These are phyloP conservation scores for Andrena minutula DNA, from an alignment of 2,888 invertebrate species.

Conservation along the genomic window DNA sequence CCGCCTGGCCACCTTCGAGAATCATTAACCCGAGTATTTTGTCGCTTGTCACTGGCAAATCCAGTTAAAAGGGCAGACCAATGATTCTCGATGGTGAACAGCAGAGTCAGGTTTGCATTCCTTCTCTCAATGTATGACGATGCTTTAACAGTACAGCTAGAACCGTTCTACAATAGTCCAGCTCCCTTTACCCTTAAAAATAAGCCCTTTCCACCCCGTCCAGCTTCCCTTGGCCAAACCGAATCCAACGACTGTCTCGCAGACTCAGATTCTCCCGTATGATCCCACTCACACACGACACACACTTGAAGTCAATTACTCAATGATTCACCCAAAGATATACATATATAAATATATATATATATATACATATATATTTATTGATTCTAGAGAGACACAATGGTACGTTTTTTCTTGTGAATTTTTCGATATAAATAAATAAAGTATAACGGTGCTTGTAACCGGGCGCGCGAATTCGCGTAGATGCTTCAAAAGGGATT, in stretches of 20 bases:
- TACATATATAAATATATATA: constrained; percentile 31
- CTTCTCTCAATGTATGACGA: constrained; percentile 77
- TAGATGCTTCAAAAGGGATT: background rate
- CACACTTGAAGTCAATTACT: constrained; percentile 85
- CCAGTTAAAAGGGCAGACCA: too few relatives aligned
- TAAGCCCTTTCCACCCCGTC: constrained; percentile 7
- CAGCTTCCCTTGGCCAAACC: constrained; percentile 16
- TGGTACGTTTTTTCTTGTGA: constrained; percentile 59
- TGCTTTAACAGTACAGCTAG: constrained; percentile 74
- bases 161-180: constrained; percentile 18
- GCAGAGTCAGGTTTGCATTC: constrained; percentile 73
- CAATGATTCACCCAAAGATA: constrained; percentile 77
- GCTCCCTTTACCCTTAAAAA: background rate
- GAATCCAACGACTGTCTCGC: constrained; percentile 8
- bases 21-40: constrained; percentile 70
- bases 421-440: constrained; percentile 63
- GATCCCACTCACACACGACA: constrained; percentile 59
- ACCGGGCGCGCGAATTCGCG: constrained; percentile 7
- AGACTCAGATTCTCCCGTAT: constrained; percentile 58
- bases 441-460: constrained; percentile 8
- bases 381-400: constrained; percentile 63
- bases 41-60: too few relatives aligned
- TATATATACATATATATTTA: too few relatives aligned
- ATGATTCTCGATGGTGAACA: constrained; percentile 78
- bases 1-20: constrained; percentile 72